These are phyloP conservation scores for Eucidaris tribuloides DNA, from an alignment of 35 echinoderm and acorn worm genomes.

Conservation along the genomic window DNA sequence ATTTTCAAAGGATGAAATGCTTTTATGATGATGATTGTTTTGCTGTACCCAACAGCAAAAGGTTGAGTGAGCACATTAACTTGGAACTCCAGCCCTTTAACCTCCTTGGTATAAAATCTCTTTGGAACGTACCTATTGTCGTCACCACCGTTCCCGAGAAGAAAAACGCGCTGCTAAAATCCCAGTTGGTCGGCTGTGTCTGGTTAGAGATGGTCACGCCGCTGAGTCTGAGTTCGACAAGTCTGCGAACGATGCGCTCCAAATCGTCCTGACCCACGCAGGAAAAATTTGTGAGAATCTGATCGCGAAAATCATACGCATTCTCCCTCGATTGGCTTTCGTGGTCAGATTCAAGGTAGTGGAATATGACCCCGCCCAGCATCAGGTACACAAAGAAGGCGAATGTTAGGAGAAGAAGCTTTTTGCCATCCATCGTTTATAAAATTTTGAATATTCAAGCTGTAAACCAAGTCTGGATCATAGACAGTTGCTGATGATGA, in stretches of 20 bases:
- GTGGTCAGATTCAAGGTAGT: slow-evolving; percentile 44
- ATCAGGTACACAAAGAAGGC: slow-evolving; percentile 78
- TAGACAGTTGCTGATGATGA: too few species aligned
- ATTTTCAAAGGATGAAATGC: too few species aligned
- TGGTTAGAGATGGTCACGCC: slow-evolving; percentile 36
- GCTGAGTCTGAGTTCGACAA: not conserved
- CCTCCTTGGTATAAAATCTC: not conserved
- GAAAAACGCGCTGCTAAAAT: slow-evolving; percentile 88
- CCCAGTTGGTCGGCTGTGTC: slow-evolving; percentile 71
- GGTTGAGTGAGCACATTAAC: too few species aligned
- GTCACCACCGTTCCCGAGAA: slow-evolving; percentile 94
- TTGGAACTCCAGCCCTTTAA: too few species aligned
- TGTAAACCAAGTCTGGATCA: too few species aligned
- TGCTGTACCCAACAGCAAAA: too few species aligned
- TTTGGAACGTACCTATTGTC: slow-evolving; percentile 73
- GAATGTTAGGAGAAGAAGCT: slow-evolving; percentile 49
- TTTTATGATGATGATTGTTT: too few species aligned
- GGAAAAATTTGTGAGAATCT: slow-evolving; percentile 22
- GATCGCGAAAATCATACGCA: not conserved
- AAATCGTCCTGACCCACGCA: slow-evolving; percentile 14
- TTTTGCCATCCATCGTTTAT: slow-evolving; percentile 80
- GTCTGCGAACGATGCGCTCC: not conserved
- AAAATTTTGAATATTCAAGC: too few species aligned
- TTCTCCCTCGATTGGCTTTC: not conserved
- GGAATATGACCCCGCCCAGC: slow-evolving; percentile 65